Percentiles rank a stretch among this genome's conserved stretches.
Evolutionary conservation across 2,113 vertebrate species (phyloP).

Genomic region (Psephotus haematonotus): DNA sequence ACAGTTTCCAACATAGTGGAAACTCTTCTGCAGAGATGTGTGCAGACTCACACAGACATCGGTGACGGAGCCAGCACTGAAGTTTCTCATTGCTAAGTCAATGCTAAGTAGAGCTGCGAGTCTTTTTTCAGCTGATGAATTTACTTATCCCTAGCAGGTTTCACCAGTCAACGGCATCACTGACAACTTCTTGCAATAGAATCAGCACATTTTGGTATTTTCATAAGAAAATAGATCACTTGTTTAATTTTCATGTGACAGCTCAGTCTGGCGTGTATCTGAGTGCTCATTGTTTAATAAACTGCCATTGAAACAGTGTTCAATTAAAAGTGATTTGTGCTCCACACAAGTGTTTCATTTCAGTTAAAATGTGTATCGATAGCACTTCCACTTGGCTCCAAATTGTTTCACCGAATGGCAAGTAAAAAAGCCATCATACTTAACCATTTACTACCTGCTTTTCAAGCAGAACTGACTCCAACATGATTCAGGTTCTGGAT

Average conservation of each 20-base stretch:
- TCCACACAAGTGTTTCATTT: background rate
- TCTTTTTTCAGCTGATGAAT: background rate
- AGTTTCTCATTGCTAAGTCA: background rate
- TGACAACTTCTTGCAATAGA: background rate
- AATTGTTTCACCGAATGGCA: background rate
- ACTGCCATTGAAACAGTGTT: background rate
- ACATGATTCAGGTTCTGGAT: background rate
- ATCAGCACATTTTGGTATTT: background rate
- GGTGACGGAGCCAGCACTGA: accelerated
- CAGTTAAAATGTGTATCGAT: background rate
- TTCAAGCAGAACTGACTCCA: background rate
- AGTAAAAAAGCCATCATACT: background rate
- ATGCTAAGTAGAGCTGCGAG: background rate
- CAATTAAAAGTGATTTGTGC: background rate
- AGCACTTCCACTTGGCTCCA: accelerated
- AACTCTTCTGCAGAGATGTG: background rate
- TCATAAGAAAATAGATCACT: background rate
- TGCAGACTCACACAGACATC: background rate
- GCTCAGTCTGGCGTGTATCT: background rate
- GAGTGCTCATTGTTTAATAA: background rate
- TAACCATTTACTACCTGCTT: background rate
- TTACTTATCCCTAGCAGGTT: background rate
- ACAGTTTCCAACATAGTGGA: background rate
- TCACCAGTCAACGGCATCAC: background rate
- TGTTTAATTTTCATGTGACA: background rate